A percentile compares a stretch with the other conserved stretches of the same genome.
Conservation (phyloP, 2,113 vertebrate species). For the Piliocolobus tephrosceles region DNA sequence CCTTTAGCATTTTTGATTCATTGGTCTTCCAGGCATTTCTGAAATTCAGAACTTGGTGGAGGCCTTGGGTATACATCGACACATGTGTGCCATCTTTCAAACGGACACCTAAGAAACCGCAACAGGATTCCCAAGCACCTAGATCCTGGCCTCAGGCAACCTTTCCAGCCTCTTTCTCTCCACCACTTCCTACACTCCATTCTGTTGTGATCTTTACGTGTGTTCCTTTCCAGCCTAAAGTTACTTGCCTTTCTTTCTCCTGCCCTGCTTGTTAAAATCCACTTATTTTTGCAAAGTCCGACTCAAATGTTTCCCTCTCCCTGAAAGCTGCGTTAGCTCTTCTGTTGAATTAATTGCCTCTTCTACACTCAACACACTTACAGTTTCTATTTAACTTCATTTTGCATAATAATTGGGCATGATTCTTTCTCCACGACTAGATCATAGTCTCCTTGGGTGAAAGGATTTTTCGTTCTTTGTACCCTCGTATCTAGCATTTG, state of each 20-base stretch:
- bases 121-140: neutral
- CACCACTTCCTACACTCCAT: neutral
- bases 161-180: neutral
- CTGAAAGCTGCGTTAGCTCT: neutral
- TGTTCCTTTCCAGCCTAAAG: slow-evolving; percentile 32
- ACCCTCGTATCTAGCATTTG: neutral
- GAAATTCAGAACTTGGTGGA: neutral
- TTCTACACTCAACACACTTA: neutral
- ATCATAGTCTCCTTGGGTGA: neutral
- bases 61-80: neutral
- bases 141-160: slow-evolving; percentile 5
- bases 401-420: slow-evolving; percentile 3
- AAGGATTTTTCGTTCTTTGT: neutral
- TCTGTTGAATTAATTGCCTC: slow-evolving; percentile 11
- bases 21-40: slow-evolving; percentile 44
- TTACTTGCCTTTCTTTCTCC: neutral
- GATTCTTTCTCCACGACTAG: neutral
- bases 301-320: neutral
- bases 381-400: slow-evolving; percentile 28
- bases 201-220: neutral
- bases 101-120: neutral
- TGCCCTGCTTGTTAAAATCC: slow-evolving; percentile 22
- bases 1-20: slow-evolving; percentile 33
- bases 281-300: slow-evolving; percentile 36
- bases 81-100: neutral